Evolutionary conservation across 2,888 invertebrate species (phyloP).

Genomic region (Diabrotica balteata): DNA sequence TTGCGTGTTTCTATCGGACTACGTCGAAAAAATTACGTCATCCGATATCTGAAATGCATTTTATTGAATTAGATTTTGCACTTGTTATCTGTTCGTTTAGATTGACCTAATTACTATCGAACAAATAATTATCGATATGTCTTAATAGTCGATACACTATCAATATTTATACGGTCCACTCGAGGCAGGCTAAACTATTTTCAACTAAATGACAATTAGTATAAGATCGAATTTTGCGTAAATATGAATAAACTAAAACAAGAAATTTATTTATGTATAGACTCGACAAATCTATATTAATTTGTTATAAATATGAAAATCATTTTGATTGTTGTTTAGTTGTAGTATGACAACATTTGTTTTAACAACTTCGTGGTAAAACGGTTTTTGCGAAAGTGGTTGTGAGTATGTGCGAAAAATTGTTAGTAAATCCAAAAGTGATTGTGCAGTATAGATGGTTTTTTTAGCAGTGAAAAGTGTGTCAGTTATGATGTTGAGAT

Average conservation of each 20-base stretch:
- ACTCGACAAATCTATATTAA: slow-evolving; percentile 52
- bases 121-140: slow-evolving; percentile 49
- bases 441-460: slow-evolving; percentile 32
- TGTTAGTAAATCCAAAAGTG: slow-evolving; percentile 34
- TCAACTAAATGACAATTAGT: slow-evolving; percentile 43
- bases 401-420: slow-evolving; percentile 24
- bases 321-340: slow-evolving; percentile 57
- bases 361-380: slow-evolving; percentile 24
- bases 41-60: slow-evolving; percentile 35
- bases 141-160: slow-evolving; percentile 42
- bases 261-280: slow-evolving; percentile 50
- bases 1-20: background rate
- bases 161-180: slow-evolving; percentile 44
- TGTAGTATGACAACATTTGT: slow-evolving; percentile 53
- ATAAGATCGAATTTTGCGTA: slow-evolving; percentile 57
- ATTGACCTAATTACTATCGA: slow-evolving; percentile 58
- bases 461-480: slow-evolving; percentile 38
- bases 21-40: slow-evolving; percentile 14
- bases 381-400: slow-evolving; percentile 19
- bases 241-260: slow-evolving; percentile 54
- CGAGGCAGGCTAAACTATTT: slow-evolving; percentile 37
- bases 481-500: slow-evolving; percentile 36
- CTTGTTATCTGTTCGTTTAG: slow-evolving; percentile 54
- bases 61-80: slow-evolving; percentile 48
- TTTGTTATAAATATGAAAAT: slow-evolving; percentile 59